Evolutionary conservation across 1,140 invertebrate genomes (phyloP).

Genomic region (Coelopa frigida): DNA sequence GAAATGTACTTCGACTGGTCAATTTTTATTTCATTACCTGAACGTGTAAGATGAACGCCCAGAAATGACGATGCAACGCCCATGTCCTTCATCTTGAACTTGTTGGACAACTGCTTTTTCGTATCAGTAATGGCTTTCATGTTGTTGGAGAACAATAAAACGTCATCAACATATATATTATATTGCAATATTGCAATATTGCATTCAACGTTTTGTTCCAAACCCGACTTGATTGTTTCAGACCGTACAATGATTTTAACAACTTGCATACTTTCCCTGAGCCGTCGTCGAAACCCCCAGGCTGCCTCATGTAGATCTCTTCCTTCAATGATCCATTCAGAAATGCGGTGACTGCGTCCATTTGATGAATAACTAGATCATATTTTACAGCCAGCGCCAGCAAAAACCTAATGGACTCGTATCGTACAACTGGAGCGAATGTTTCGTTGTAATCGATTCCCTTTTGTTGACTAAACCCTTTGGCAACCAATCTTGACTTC

Average conservation of each 20-base stretch:
- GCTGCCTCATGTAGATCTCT: conserved; percentile 43
- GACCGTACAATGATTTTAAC: conserved; percentile 26
- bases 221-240: conserved; percentile 25
- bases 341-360: conserved; percentile 43
- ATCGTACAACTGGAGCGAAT: conserved; percentile 1
- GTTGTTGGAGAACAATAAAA: too few relatives aligned
- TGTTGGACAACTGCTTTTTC: too few relatives aligned
- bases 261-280: conserved; percentile 15
- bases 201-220: conserved; percentile 31
- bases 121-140: too few relatives aligned
- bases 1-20: too few relatives aligned
- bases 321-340: conserved; percentile 43
- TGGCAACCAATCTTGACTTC: too few relatives aligned
- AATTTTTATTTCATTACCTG: too few relatives aligned
- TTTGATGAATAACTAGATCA: conserved; percentile 34
- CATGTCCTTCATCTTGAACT: too few relatives aligned
- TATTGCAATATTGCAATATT: background rate
- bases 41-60: too few relatives aligned
- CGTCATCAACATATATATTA: too few relatives aligned
- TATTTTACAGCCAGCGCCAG: conserved; percentile 14
- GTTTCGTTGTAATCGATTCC: too few relatives aligned
- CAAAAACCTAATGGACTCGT: conserved; percentile 2
- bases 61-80: too few relatives aligned
- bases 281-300: conserved; percentile 21
- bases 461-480: too few relatives aligned